Evolutionary conservation across 1,140 invertebrate genomes (phyloP).

Genomic region (Melitaea cinxia): DNA sequence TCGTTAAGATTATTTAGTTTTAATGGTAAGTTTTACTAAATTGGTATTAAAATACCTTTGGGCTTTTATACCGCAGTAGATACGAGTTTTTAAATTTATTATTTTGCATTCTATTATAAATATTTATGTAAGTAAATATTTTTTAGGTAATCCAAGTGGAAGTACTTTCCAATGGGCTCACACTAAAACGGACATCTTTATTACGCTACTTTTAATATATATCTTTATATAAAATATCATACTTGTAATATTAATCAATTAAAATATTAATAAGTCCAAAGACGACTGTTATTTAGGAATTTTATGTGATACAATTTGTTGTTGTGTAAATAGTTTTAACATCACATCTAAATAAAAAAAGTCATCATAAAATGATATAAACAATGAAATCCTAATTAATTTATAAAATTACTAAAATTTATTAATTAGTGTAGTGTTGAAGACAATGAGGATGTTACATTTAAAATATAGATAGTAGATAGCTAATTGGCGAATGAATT

Average conservation of each 20-base stretch:
- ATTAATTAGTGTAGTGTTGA: constrained; percentile 36
- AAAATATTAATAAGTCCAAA: constrained; percentile 63
- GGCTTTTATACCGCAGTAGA: constrained; percentile 43
- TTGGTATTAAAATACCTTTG: constrained; percentile 50
- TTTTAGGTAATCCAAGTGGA: constrained; percentile 81
- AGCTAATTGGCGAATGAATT: constrained; percentile 67
- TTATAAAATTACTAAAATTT: constrained; percentile 21
- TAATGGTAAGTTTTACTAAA: constrained; percentile 68
- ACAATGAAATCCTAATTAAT: constrained; percentile 4
- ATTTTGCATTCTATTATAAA: constrained; percentile 44
- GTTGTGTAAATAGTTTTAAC: constrained; percentile 62
- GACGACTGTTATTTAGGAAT: constrained; percentile 73
- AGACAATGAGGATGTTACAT: constrained; percentile 41
- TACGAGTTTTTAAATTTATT: constrained; percentile 23
- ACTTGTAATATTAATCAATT: constrained; percentile 47
- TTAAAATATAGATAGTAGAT: constrained; percentile 57
- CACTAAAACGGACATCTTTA: constrained; percentile 65
- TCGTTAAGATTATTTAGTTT: constrained; percentile 67
- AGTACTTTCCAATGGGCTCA: constrained; percentile 72
- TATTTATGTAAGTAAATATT: constrained; percentile 73
- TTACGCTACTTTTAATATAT: constrained; percentile 60
- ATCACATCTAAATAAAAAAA: constrained; percentile 50
- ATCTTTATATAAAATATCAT: constrained; percentile 58
- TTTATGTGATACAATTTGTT: constrained; percentile 77
- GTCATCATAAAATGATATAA: constrained; percentile 56